These are phyloP conservation scores for Climacteris rufus DNA, from an alignment of 2,113 vertebrate genomes.

Conservation along the genomic window DNA sequence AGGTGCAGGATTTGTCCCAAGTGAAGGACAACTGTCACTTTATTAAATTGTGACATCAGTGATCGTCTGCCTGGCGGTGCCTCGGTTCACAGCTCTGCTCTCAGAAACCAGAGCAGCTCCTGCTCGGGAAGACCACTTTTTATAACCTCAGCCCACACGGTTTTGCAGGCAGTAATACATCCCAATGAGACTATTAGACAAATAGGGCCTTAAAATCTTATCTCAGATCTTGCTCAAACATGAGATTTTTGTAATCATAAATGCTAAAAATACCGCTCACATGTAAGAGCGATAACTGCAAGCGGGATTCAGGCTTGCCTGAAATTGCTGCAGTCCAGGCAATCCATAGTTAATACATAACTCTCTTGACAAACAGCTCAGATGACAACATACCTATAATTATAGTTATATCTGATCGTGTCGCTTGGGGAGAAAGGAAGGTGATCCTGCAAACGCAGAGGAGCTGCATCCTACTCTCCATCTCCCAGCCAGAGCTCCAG, in stretches of 20 bases:
- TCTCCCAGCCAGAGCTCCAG: not conserved
- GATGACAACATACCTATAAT: slow-evolving; percentile 26
- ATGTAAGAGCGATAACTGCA: not conserved
- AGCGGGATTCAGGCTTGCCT: not conserved
- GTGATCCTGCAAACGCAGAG: not conserved
- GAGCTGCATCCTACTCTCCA: not conserved
- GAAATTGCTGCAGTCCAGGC: not conserved
- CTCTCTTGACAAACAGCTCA: slow-evolving; percentile 38
- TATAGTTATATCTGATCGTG: slow-evolving; percentile 5
- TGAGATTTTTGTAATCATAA: slow-evolving; percentile 47
- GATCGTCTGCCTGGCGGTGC: not conserved
- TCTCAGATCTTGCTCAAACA: slow-evolving; percentile 42
- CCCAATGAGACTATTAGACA: slow-evolving; percentile 44
- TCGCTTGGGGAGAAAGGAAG: not conserved
- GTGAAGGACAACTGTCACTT: slow-evolving; percentile 32
- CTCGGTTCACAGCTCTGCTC: not conserved
- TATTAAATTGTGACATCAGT: slow-evolving; percentile 16
- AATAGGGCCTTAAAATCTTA: slow-evolving; percentile 37
- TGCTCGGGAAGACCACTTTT: not conserved
- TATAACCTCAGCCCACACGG: not conserved
- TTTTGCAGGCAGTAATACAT: not conserved
- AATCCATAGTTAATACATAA: not conserved
- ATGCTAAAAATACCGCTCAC: not conserved
- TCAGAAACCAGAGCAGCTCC: not conserved
- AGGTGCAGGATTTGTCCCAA: not conserved